phyloP scores from a whole-genome alignment of 2,113 vertebrate genomes.

The Strigops habroptila region DNA sequence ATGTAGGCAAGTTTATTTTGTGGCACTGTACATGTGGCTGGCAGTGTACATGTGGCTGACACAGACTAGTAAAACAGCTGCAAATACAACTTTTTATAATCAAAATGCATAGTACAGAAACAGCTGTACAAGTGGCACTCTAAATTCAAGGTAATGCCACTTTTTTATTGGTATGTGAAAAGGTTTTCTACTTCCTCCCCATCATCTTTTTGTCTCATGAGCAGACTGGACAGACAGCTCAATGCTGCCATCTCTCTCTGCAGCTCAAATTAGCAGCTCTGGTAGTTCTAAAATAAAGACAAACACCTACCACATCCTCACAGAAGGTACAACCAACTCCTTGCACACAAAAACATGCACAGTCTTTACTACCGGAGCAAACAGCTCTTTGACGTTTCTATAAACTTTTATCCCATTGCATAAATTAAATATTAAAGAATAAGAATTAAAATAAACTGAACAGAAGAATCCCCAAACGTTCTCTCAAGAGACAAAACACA shows the following conservation, averaged over 20 bases:
- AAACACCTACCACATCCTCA: neutral
- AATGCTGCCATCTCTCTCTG: constrained; percentile 68
- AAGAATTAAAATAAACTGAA: neutral
- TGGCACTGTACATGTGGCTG: neutral
- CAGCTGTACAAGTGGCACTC: neutral
- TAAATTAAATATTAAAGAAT: neutral
- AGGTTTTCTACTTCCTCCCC: neutral
- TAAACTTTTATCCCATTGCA: accelerated
- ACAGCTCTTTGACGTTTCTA: neutral
- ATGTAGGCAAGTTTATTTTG: neutral
- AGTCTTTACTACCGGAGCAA: neutral
- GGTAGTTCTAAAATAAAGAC: neutral
- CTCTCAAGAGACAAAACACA: neutral
- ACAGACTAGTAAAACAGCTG: neutral
- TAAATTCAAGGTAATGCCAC: neutral
- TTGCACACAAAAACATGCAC: neutral
- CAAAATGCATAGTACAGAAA: neutral
- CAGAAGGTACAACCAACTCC: neutral
- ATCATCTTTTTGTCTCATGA: neutral
- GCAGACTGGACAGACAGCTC: constrained; percentile 5
- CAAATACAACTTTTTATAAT: neutral
- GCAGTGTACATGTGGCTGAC: neutral
- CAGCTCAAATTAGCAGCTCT: neutral
- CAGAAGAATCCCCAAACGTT: neutral
- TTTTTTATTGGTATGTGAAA: neutral